Percentiles rank a stretch among this genome's conserved stretches.
These are phyloP conservation scores for Ochropleura leucogaster DNA, from an alignment of 2,888 invertebrate species.

Conservation along the genomic window DNA sequence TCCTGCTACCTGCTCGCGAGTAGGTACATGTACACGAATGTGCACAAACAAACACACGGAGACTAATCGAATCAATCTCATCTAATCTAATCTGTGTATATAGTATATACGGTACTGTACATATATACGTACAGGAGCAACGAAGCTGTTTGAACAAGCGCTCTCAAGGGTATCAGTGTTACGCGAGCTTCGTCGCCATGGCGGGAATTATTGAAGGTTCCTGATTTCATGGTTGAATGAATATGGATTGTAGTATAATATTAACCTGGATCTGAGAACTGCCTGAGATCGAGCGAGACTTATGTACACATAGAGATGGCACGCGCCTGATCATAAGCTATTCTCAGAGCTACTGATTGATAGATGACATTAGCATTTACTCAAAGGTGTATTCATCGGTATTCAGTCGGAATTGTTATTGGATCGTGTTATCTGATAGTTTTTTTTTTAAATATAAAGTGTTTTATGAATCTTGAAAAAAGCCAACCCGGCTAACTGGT, in stretches of 20 bases:
- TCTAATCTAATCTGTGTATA: constrained; percentile 51
- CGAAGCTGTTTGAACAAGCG: constrained; percentile 25
- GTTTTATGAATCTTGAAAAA: too few species aligned
- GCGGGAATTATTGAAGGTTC: neutral
- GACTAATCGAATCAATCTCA: constrained; percentile 58
- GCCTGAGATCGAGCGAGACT: neutral
- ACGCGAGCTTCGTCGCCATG: neutral
- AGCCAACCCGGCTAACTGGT: too few species aligned
- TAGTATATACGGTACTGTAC: neutral
- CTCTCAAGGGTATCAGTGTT: constrained; percentile 10
- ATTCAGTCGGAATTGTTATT: too few species aligned
- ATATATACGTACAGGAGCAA: neutral
- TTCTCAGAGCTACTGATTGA: neutral
- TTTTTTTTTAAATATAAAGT: neutral
- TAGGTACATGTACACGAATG: constrained; percentile 13
- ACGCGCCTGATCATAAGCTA: neutral
- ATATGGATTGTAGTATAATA: neutral
- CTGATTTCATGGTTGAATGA: neutral
- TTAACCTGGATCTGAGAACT: neutral
- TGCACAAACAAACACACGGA: constrained; percentile 36
- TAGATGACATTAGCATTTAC: too few species aligned
- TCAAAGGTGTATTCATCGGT: too few species aligned
- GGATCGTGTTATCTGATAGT: neutral
- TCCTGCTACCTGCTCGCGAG: neutral
- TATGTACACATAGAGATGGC: neutral